Evolutionary conservation across 2,888 invertebrate species (phyloP).

Genomic region (Lepidonotus clava): DNA sequence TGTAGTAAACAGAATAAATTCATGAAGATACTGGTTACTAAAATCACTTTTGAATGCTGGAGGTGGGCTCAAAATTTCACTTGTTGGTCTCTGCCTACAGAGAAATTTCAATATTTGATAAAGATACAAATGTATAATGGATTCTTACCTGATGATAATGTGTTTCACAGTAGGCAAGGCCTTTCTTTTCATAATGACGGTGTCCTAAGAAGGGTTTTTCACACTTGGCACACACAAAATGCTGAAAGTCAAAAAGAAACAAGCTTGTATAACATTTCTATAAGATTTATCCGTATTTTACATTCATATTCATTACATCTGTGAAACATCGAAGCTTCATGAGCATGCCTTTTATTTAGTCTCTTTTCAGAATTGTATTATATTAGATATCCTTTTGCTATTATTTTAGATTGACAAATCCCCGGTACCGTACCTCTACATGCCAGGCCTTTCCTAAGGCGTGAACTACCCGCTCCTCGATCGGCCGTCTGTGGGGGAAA

Average conservation of each 20-base stretch:
- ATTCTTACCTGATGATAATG: slow-evolving; percentile 92
- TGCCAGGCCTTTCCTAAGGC: slow-evolving; percentile 87
- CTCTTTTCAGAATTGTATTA: no score
- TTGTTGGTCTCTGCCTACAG: no score
- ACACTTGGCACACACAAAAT: slow-evolving; percentile 99
- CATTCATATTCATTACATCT: no score
- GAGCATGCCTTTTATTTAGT: no score
- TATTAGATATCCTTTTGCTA: not conserved
- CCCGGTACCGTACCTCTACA: slow-evolving; percentile 74
- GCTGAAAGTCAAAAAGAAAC: slow-evolving; percentile 83
- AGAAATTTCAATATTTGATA: not conserved
- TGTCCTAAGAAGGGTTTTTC: slow-evolving; percentile 99
- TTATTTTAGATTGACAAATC: not conserved
- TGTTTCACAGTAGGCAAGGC: slow-evolving; percentile 97
- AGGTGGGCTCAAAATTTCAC: no score
- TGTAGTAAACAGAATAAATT: no score
- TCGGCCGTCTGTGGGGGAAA: slow-evolving; percentile 88
- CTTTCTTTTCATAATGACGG: slow-evolving; percentile 99
- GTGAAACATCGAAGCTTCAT: no score
- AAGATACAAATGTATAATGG: not conserved
- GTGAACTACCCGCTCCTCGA: slow-evolving; percentile 98
- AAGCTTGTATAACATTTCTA: no score
- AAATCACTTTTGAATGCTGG: no score
- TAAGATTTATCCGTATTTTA: no score
- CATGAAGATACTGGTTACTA: no score